A percentile compares a stretch with the other conserved stretches of the same genome.
Evolutionary conservation across 2,797 vertebrate genomes (phyloP).

Genomic region (Catamblyrhynchus diadema): DNA sequence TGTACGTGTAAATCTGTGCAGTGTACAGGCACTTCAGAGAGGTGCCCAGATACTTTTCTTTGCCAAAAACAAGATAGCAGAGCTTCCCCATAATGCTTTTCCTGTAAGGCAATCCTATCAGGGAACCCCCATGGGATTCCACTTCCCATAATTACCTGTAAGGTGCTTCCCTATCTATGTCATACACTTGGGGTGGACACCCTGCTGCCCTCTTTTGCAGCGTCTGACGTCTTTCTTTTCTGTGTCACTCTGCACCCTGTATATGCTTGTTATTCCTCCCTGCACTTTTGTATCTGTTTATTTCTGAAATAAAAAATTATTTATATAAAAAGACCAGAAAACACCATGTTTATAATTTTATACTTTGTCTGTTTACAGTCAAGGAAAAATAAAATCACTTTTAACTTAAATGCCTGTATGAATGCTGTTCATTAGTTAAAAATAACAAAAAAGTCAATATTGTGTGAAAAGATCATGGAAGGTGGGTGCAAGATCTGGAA

Average conservation of each 20-base stretch:
- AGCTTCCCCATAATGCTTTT: neutral
- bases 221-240: neutral
- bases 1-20: rapidly evolving
- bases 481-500: neutral
- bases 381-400: neutral
- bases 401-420: neutral
- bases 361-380: neutral
- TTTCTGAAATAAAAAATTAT: neutral
- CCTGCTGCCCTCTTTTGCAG: neutral
- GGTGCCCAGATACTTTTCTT: neutral
- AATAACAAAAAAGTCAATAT: neutral
- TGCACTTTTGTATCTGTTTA: neutral
- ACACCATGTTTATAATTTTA: neutral
- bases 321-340: neutral
- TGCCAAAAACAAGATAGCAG: neutral
- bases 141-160: neutral
- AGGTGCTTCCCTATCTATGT: neutral
- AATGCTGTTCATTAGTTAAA: neutral
- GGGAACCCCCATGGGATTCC: neutral
- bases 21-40: neutral
- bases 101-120: neutral
- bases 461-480: neutral
- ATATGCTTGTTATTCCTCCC: neutral
- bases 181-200: neutral
- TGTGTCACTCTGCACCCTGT: neutral